phyloP scores from a whole-genome alignment of 2,888 invertebrate genomes.

The Ochropleura leucogaster region DNA sequence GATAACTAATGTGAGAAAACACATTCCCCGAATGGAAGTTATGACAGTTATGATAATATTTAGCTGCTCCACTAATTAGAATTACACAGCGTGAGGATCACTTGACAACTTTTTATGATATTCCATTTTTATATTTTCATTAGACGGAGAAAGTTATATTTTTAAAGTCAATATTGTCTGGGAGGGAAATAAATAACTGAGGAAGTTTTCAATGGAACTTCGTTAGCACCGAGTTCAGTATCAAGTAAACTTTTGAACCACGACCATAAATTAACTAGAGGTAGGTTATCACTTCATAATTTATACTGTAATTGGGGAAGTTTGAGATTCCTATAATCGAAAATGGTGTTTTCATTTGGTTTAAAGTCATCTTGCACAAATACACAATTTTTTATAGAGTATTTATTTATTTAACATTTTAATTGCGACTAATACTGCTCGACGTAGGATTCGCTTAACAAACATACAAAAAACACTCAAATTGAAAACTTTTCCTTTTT shows the following conservation, averaged over 20 bases:
- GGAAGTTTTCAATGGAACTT: conserved; percentile 50
- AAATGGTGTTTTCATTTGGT: too few relatives aligned
- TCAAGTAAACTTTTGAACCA: conserved; percentile 50
- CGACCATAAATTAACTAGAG: conserved; percentile 45
- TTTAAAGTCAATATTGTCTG: conserved; percentile 33
- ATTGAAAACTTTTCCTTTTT: too few relatives aligned
- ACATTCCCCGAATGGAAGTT: conserved; percentile 72
- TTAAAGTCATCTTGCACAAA: too few relatives aligned
- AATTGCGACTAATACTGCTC: too few relatives aligned
- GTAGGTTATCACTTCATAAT: conserved; percentile 43
- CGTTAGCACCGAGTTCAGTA: conserved; percentile 50
- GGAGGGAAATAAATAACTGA: conserved; percentile 46
- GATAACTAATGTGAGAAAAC: conserved; percentile 82
- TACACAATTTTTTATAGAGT: too few relatives aligned
- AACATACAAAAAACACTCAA: too few relatives aligned
- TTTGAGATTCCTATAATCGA: conserved; percentile 21
- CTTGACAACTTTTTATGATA: conserved; percentile 43
- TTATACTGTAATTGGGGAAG: conserved; percentile 38
- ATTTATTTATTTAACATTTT: too few relatives aligned
- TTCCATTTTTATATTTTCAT: conserved; percentile 53
- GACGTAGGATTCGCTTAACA: too few relatives aligned
- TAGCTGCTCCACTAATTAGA: conserved; percentile 68
- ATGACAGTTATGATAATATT: conserved; percentile 79
- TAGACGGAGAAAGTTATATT: conserved; percentile 45
- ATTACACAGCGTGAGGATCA: conserved; percentile 44